Percentiles rank a stretch among this genome's conserved stretches.
These are phyloP conservation scores for Noctua comes DNA, from an alignment of 2,888 invertebrate genomes.

Conservation along the genomic window DNA sequence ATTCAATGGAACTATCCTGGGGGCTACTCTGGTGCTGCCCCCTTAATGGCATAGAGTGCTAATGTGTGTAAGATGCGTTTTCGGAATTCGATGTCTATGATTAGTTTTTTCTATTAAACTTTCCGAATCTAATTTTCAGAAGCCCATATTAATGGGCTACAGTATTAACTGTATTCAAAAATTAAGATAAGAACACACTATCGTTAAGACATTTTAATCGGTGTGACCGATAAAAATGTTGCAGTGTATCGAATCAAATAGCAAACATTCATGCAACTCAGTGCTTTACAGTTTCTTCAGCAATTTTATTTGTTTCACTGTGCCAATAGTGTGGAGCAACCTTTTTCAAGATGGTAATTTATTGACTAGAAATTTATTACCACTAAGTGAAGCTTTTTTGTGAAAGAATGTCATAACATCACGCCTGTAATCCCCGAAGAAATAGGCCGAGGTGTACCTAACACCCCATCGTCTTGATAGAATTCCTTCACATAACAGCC, in stretches of 20 bases:
- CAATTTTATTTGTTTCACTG: constrained; percentile 20
- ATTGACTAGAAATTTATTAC: background rate
- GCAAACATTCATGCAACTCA: constrained; percentile 41
- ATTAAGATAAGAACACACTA: background rate
- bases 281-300: constrained; percentile 19
- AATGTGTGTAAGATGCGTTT: background rate
- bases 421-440: no score
- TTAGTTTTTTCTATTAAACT: background rate
- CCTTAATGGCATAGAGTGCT: background rate
- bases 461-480: background rate
- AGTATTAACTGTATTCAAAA: constrained; percentile 3
- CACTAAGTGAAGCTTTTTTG: no score
- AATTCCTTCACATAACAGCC: background rate
- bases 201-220: constrained; percentile 15
- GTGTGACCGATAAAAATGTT: constrained; percentile 30
- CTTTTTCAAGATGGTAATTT: constrained; percentile 14
- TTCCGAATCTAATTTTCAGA: background rate
- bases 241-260: constrained; percentile 43
- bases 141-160: background rate
- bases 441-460: no score
- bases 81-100: background rate
- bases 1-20: no score
- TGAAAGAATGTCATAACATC: no score
- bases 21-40: no score
- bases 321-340: constrained; percentile 31